Evolutionary conservation across 2,113 vertebrate genomes (phyloP).

Genomic region (Odontophorus gujanensis): DNA sequence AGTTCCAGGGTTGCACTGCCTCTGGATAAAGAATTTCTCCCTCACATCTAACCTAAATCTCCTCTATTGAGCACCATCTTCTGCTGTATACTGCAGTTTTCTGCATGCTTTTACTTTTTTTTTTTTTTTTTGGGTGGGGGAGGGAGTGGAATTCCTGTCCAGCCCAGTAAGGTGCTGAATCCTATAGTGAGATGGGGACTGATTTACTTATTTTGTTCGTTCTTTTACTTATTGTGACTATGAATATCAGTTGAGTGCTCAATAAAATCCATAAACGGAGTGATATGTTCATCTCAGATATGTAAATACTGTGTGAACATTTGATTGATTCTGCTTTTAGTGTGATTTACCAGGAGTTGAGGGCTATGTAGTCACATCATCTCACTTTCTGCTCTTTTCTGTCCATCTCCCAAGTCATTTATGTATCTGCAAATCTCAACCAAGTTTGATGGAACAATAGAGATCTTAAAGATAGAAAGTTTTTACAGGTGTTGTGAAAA

Average conservation of each 20-base stretch:
- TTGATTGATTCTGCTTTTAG: neutral
- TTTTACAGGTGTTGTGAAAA: neutral
- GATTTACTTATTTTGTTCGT: neutral
- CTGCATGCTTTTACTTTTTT: neutral
- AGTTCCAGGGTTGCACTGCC: too few species aligned
- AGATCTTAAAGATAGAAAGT: neutral
- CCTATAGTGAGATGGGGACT: neutral
- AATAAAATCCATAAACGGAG: neutral
- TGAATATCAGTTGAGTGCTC: neutral
- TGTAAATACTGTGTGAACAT: neutral
- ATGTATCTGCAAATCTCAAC: neutral
- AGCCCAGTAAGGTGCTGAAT: neutral
- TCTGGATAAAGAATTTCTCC: too few species aligned
- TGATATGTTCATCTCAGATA: neutral
- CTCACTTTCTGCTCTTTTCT: neutral
- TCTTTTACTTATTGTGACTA: neutral
- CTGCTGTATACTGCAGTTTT: neutral
- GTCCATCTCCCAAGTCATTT: neutral
- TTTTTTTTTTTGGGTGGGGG: neutral
- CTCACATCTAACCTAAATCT: too few species aligned
- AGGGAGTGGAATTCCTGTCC: neutral
- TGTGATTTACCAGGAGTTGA: neutral
- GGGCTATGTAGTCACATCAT: neutral
- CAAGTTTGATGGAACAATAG: neutral
- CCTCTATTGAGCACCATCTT: neutral